Conservation (phyloP, 2,888 invertebrate genomes). For the Tachystola acroxantha region DNA sequence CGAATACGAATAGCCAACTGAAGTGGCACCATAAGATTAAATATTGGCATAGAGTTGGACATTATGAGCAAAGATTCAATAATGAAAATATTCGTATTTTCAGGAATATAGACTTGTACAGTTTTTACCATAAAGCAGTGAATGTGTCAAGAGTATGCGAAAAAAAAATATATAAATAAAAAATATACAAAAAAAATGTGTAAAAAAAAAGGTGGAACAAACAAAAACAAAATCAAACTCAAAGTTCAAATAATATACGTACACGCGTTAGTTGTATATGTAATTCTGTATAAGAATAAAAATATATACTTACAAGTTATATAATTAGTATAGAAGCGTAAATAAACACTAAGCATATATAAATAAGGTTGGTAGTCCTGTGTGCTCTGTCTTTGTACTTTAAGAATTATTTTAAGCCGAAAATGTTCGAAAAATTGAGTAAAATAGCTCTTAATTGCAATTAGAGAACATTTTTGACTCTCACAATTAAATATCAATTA, state of each 20-base stretch:
- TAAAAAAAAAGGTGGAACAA: constrained; percentile 15
- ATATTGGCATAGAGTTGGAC: too few relatives aligned
- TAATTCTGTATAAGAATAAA: constrained; percentile 22
- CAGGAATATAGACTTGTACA: too few relatives aligned
- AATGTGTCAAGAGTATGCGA: constrained; percentile 47
- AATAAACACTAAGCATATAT: constrained; percentile 2
- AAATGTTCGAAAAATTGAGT: not conserved
- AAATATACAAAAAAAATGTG: constrained; percentile 6
- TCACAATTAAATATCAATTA: too few relatives aligned
- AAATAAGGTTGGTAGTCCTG: constrained; percentile 14
- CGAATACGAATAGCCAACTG: too few relatives aligned
- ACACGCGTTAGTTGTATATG: constrained; percentile 19
- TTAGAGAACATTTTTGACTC: not conserved
- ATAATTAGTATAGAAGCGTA: constrained; percentile 10
- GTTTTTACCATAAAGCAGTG: constrained; percentile 27
- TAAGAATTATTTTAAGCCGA: not conserved
- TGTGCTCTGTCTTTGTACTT: constrained; percentile 40
- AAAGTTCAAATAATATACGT: constrained; percentile 20
- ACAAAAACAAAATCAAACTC: not conserved
- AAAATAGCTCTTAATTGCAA: not conserved
- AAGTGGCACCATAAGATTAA: too few relatives aligned
- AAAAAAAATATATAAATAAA: constrained; percentile 24
- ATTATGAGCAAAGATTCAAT: too few relatives aligned
- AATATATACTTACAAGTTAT: constrained; percentile 12
- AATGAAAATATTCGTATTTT: not conserved